Base-by-base conservation (phyloP, 2,888 invertebrate species). In the Onchidella celtica region DNA sequence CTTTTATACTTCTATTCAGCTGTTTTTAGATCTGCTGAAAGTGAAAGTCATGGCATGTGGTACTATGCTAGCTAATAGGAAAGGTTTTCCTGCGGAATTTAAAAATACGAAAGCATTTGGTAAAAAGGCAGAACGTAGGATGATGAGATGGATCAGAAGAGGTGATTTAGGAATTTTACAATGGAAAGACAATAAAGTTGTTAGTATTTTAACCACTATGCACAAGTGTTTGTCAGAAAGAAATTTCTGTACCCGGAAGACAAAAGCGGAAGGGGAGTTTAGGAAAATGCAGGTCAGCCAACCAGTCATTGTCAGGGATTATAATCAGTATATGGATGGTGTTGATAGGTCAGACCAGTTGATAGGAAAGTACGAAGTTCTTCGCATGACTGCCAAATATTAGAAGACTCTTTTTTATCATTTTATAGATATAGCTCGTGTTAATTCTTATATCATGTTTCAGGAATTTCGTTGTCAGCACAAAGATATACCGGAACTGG, bases 161-260 rank as follows among this genome's bases (percentile, higher is more conserved):
- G 61, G n/a, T 21, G 4, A 21, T 21, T 6, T 61, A 14, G 61
- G 61, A 61, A 14, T 61, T 61, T 4, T 61, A 14, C 61, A 14
- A n/a, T 61, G 61, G 61, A 61, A 61, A n/a, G 61, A 61, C n/a
- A 61, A 61, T 27, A 61, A 61, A 61, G 61, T 61, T 14, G 61
- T 61, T 21, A 61, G n/a, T 21, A 61, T 61, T 61, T 14, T 61
- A 14, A 61, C 61, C 61, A 61, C 61, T 27, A 61, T 61, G n/a
- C 61, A 61, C n/a, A 61, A 61, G n/a, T 24, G 6, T 61, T 21
- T 61, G n/a, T 14, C 6, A 4, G 24, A 61, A 24, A 61, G 61
- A 61, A 27, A 14, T 61, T 61, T 61, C n/a, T 61, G 61, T 61
- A 6, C 4, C 4, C 61, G 61, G 6, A 9, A n/a, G 11, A 61